These are phyloP conservation scores for Vombatus ursinus DNA, from an alignment of 2,113 vertebrate species.

Conservation along the genomic window DNA sequence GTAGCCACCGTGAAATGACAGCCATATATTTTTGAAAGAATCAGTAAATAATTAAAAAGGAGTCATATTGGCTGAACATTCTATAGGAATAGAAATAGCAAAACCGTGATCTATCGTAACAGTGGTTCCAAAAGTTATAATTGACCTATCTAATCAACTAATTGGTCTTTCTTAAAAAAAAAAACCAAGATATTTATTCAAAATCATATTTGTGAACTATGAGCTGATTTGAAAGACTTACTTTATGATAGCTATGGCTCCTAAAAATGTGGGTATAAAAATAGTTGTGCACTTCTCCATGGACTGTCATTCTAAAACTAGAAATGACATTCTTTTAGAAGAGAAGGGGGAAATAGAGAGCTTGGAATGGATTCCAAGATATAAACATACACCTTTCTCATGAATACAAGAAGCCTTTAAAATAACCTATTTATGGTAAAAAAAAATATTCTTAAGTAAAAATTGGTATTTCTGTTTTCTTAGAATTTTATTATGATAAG, in stretches of 20 bases:
- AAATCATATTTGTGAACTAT: constrained; percentile 28
- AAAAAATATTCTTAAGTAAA: background rate
- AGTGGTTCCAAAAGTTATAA: background rate
- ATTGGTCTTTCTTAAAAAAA: background rate
- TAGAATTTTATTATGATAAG: background rate
- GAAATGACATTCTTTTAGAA: constrained; percentile 1
- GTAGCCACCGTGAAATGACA: background rate
- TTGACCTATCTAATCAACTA: background rate
- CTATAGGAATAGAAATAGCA: background rate
- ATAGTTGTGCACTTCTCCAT: constrained; percentile 18
- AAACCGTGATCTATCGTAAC: background rate
- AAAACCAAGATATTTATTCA: background rate
- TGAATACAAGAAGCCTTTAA: background rate
- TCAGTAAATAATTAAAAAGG: background rate
- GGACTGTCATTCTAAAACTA: constrained; percentile 23
- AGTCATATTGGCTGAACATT: background rate
- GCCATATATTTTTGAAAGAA: background rate
- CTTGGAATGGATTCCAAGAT: constrained; percentile 22
- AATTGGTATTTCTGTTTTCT: background rate
- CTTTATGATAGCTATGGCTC: constrained; percentile 22
- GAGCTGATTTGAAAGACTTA: constrained; percentile 47
- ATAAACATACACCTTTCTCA: constrained; percentile 12
- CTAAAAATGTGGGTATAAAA: constrained; percentile 26
- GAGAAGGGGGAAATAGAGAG: background rate
- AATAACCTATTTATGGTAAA: background rate